A percentile compares a stretch with the other conserved stretches of the same genome.
These are phyloP conservation scores for Halyomorpha halys DNA, from an alignment of 1,140 invertebrate species.

Conservation along the genomic window DNA sequence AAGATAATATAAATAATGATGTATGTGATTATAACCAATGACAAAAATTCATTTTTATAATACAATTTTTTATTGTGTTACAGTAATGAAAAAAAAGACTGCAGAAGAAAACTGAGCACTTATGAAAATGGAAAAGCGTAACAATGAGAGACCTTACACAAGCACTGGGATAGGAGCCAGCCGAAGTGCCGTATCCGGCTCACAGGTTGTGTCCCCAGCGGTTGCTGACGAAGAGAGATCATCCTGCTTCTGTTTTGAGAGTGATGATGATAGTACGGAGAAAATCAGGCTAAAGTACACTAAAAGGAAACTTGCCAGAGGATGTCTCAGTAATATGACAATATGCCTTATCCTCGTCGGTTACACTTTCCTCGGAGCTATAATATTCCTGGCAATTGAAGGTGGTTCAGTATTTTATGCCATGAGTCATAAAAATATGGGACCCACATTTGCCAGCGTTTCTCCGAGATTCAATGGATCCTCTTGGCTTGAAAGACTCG, in stretches of 20 bases:
- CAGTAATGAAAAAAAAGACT: not conserved
- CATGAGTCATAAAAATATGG: slow-evolving; percentile 29
- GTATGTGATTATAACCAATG: too few species aligned
- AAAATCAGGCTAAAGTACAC: slow-evolving; percentile 46
- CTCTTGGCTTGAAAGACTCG: slow-evolving; percentile 38
- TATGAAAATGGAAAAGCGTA: slow-evolving; percentile 2
- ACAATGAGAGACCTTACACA: not conserved
- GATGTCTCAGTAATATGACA: slow-evolving; percentile 74
- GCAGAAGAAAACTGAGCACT: not conserved
- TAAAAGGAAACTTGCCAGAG: slow-evolving; percentile 49
- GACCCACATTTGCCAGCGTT: slow-evolving; percentile 24
- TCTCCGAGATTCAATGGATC: slow-evolving; percentile 35
- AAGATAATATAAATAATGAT: too few species aligned
- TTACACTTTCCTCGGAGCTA: slow-evolving; percentile 82
- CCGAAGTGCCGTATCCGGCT: not conserved
- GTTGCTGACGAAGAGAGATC: slow-evolving; percentile 33
- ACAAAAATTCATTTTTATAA: not conserved
- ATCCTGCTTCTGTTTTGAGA: slow-evolving; percentile 52
- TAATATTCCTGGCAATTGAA: slow-evolving; percentile 86
- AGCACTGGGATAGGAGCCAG: not conserved
- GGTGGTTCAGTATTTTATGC: slow-evolving; percentile 47
- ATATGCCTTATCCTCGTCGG: slow-evolving; percentile 76
- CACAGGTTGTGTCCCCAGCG: not conserved
- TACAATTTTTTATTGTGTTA: not conserved
- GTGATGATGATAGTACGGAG: slow-evolving; percentile 35